Evolutionary conservation across 2,113 vertebrate genomes (phyloP).

Genomic region (Tauraco erythrolophus): DNA sequence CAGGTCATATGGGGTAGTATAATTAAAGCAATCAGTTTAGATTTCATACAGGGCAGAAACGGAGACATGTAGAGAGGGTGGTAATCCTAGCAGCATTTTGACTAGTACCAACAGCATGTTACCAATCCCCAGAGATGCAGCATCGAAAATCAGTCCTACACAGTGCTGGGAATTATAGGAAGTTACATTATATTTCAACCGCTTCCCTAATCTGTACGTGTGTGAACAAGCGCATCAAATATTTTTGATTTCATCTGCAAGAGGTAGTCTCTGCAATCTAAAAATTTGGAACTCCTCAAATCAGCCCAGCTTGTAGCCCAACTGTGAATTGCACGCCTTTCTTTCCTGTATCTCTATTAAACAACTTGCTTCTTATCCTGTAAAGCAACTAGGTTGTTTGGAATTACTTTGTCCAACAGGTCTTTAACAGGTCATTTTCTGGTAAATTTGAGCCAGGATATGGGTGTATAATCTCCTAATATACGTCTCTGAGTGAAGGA

Average conservation of each 20-base stretch:
- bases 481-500: background rate
- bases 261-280: background rate
- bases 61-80: background rate
- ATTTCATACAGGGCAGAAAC: background rate
- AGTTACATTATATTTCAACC: background rate
- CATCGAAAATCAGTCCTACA: background rate
- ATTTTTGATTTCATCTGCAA: background rate
- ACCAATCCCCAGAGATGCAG: background rate
- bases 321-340: background rate
- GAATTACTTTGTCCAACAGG: background rate
- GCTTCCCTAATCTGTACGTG: fast-evolving
- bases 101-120: background rate
- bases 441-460: background rate
- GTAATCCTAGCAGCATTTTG: background rate
- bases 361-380: background rate
- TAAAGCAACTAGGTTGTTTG: background rate
- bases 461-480: background rate
- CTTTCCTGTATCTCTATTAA: background rate
- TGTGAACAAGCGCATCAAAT: background rate
- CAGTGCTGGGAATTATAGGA: background rate
- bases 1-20: background rate
- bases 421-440: background rate
- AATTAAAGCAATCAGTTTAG: background rate
- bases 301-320: background rate
- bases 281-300: background rate